Percentiles rank a stretch among this genome's conserved stretches.
Conservation (phyloP, 1,140 invertebrate genomes). For the Venturia canescens region DNA sequence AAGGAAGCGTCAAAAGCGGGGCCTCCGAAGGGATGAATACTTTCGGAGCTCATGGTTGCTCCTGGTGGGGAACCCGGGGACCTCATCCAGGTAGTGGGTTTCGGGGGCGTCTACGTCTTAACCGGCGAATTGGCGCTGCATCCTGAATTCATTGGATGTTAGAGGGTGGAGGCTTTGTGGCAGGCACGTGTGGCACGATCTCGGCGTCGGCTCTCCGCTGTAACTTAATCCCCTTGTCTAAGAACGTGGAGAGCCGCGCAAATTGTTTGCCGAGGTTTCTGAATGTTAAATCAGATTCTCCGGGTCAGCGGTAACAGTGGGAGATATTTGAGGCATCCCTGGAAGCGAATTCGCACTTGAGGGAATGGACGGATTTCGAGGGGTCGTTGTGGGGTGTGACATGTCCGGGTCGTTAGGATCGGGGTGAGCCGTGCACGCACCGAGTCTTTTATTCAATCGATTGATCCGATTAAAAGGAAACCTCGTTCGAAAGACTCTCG, state of each 20-base stretch:
- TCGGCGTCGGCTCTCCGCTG: background rate
- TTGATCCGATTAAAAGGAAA: background rate
- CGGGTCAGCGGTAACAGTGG: conserved; percentile 59
- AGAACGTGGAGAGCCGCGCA: background rate
- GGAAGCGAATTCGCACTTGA: background rate
- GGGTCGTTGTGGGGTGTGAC: background rate
- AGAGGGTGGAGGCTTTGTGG: background rate
- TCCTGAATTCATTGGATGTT: conserved; percentile 33
- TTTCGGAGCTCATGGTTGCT: background rate
- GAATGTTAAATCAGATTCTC: conserved; percentile 49
- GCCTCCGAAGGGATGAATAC: background rate
- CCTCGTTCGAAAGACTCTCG: background rate
- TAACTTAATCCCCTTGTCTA: background rate
- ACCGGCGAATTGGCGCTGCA: background rate
- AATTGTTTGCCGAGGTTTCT: conserved; percentile 32
- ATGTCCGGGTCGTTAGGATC: background rate
- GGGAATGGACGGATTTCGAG: background rate
- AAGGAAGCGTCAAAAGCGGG: background rate
- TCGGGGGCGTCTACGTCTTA: background rate
- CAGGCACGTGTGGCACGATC: conserved; percentile 5
- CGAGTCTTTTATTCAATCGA: background rate
- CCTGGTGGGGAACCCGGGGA: background rate
- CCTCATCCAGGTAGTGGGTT: too few relatives aligned
- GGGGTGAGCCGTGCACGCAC: background rate
- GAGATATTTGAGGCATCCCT: conserved; percentile 63